These are phyloP conservation scores for Amblyjoppa proteus DNA, from an alignment of 2,888 invertebrate genomes.

Conservation along the genomic window DNA sequence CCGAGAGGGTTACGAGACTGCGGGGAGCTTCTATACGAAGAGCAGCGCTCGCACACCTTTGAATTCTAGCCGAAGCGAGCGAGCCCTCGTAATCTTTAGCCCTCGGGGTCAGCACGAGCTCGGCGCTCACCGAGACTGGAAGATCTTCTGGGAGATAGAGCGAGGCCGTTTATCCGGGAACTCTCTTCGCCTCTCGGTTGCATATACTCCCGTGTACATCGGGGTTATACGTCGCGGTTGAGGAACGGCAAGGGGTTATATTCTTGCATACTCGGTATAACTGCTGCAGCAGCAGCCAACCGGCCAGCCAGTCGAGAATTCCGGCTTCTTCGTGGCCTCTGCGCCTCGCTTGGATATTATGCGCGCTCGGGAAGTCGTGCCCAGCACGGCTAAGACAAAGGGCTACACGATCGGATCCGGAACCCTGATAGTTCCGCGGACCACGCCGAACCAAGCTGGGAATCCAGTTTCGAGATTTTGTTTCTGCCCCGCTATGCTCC, in stretches of 20 bases:
- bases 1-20: slow-evolving; percentile 30
- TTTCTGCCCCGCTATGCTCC: neutral
- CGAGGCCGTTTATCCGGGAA: slow-evolving; percentile 70
- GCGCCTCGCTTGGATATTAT: slow-evolving; percentile 73
- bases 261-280: slow-evolving; percentile 62
- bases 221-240: slow-evolving; percentile 21
- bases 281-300: slow-evolving; percentile 43
- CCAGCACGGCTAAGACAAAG: slow-evolving; percentile 75
- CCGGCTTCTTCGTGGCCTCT: slow-evolving; percentile 53
- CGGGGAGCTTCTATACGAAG: slow-evolving; percentile 17
- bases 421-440: slow-evolving; percentile 45
- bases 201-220: slow-evolving; percentile 26
- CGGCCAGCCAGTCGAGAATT: neutral
- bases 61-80: slow-evolving; percentile 77
- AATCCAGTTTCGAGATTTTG: slow-evolving; percentile 63
- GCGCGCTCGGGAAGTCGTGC: slow-evolving; percentile 73
- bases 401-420: slow-evolving; percentile 65
- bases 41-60: slow-evolving; percentile 60
- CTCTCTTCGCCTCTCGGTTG: slow-evolving; percentile 38
- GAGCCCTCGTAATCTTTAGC: slow-evolving; percentile 82
- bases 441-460: slow-evolving; percentile 40
- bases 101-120: slow-evolving; percentile 81
- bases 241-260: slow-evolving; percentile 60
- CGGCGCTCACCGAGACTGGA: slow-evolving; percentile 68
- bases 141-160: slow-evolving; percentile 68